Conservation (phyloP, 2,797 vertebrate genomes). For the Danio kyathit region DNA sequence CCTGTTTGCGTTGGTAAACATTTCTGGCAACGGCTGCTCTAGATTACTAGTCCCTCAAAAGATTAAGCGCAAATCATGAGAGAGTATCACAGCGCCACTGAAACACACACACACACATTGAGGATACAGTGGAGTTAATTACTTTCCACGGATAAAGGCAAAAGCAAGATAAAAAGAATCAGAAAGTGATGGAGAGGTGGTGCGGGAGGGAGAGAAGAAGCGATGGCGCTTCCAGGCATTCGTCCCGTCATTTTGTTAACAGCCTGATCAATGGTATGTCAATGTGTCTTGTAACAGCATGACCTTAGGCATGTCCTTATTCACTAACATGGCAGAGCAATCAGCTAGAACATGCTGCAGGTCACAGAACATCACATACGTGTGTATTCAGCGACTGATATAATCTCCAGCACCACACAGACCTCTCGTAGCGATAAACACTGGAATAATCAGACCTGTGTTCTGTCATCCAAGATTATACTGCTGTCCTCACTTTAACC, state of each 20-base stretch:
- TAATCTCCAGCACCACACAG: conserved; percentile 5
- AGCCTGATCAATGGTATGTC: conserved; percentile 30
- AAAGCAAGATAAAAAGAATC: conserved; percentile 23
- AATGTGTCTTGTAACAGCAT: conserved; percentile 34
- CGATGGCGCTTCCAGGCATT: conserved; percentile 15
- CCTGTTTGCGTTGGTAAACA: background rate
- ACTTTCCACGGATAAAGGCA: conserved; percentile 33
- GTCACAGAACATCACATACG: background rate
- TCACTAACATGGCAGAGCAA: background rate
- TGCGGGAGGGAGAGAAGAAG: conserved; percentile 1
- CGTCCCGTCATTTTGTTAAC: conserved; percentile 31
- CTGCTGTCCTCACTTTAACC: conserved; percentile 1
- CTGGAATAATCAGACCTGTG: background rate
- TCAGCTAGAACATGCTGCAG: background rate
- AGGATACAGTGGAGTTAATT: conserved; percentile 32
- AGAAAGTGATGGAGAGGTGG: conserved; percentile 18
- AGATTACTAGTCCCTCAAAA: conserved; percentile 31
- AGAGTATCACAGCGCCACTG: conserved; percentile 16
- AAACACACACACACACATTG: background rate
- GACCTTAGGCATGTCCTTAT: background rate
- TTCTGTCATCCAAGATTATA: conserved; percentile 12
- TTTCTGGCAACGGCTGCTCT: conserved; percentile 25
- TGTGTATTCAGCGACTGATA: background rate
- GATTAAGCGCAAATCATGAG: conserved; percentile 31
- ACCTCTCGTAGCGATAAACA: background rate